Evolutionary conservation across 1,140 invertebrate species (phyloP).

Genomic region (Coelopa frigida): DNA sequence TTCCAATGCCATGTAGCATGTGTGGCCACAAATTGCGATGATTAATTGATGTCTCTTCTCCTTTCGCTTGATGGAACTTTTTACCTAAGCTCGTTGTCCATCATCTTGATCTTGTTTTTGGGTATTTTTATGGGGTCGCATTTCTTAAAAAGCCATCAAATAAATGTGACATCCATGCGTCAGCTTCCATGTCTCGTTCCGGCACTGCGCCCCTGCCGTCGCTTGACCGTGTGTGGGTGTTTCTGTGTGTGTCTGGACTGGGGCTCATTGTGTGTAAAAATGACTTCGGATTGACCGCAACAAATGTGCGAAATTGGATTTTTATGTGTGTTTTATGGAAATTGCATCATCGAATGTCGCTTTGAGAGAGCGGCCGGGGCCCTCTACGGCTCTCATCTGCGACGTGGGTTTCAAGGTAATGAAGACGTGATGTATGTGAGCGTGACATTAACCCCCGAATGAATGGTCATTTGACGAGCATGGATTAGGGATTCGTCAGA

Average conservation of each 20-base stretch:
- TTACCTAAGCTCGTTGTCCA: no score
- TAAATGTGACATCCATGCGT: no score
- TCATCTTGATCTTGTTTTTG: no score
- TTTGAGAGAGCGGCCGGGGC: neutral
- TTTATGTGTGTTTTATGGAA: conserved; percentile 29
- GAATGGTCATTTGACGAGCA: neutral
- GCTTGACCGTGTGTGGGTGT: conserved; percentile 22
- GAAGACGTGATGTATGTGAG: neutral
- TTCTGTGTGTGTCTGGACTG: conserved; percentile 2
- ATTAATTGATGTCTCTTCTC: no score
- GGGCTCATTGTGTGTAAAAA: conserved; percentile 10
- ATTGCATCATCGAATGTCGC: conserved; percentile 10
- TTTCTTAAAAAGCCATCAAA: no score
- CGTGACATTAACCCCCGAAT: neutral
- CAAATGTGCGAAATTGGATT: conserved; percentile 29
- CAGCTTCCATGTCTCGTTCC: no score
- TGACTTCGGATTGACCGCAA: conserved; percentile 17
- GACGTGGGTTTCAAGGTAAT: neutral
- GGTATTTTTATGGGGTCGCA: no score
- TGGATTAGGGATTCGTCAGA: conserved; percentile 72
- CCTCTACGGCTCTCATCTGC: neutral
- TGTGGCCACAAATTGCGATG: no score
- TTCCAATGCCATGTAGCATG: no score
- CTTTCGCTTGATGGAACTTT: no score
- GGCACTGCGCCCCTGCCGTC: no score